phyloP scores from a whole-genome alignment of 2,797 vertebrate species.

The Lemur catta region DNA sequence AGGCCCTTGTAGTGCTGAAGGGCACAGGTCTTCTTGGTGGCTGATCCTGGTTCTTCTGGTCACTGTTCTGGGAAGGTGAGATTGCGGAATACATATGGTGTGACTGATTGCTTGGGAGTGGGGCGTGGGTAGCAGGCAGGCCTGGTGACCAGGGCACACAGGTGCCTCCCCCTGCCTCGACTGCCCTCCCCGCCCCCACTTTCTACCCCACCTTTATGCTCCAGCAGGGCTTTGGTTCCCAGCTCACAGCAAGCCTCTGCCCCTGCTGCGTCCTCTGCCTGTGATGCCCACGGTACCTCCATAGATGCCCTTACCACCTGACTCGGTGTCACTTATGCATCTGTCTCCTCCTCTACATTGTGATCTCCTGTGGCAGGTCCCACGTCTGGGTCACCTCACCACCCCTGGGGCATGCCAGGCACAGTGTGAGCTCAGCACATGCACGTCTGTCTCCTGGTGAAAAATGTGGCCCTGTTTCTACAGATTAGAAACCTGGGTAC shows the following conservation, averaged over 20 bases:
- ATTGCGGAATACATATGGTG: neutral
- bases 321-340: neutral
- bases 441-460: neutral
- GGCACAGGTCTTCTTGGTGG: neutral
- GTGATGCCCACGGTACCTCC: neutral
- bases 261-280: neutral
- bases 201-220: neutral
- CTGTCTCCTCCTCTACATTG: neutral
- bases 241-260: neutral
- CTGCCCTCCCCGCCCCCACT: neutral
- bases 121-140: neutral
- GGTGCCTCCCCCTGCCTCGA: neutral
- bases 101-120: neutral
- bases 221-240: neutral
- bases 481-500: neutral
- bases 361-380: neutral
- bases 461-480: neutral
- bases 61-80: neutral
- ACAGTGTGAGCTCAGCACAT: neutral
- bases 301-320: neutral
- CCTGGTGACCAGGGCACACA: neutral
- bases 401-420: neutral
- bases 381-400: neutral
- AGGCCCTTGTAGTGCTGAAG: neutral
- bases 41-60: neutral